phyloP scores from a whole-genome alignment of 2,797 vertebrate genomes.

The Sebastes iracundus region DNA sequence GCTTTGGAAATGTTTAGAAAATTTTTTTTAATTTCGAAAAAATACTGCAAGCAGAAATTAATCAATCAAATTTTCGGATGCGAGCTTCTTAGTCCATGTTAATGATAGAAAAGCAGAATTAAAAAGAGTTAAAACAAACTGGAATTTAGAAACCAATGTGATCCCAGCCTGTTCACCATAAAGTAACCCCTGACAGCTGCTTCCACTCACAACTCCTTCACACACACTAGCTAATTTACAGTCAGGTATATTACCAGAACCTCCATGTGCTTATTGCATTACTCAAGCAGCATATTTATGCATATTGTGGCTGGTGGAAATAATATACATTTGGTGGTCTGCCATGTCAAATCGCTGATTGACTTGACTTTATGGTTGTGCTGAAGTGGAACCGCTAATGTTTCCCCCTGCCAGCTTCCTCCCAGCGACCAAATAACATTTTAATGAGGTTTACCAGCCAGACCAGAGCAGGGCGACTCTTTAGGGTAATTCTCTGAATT shows the following conservation, averaged over 20 bases:
- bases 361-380: conserved; percentile 66
- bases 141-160: background rate
- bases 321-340: conserved; percentile 69
- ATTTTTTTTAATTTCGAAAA: too few species aligned
- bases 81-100: background rate
- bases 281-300: conserved; percentile 47
- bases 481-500: conserved; percentile 58
- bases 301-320: conserved; percentile 52
- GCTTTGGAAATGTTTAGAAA: background rate
- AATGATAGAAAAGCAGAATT: conserved; percentile 5
- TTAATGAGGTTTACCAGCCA: conserved; percentile 77
- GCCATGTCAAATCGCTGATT: conserved; percentile 62
- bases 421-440: conserved; percentile 70
- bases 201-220: conserved; percentile 57
- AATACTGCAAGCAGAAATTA: too few species aligned
- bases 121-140: conserved; percentile 37
- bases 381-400: conserved; percentile 67
- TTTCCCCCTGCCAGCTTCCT: conserved; percentile 37
- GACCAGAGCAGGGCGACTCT: conserved; percentile 51
- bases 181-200: conserved; percentile 57
- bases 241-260: conserved; percentile 52
- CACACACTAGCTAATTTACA: conserved; percentile 50
- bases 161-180: conserved; percentile 21
- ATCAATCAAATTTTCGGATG: background rate
- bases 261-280: conserved; percentile 40